Evolutionary conservation across 2,888 invertebrate species (phyloP).

Genomic region (Dryocosmus kuriphilus): DNA sequence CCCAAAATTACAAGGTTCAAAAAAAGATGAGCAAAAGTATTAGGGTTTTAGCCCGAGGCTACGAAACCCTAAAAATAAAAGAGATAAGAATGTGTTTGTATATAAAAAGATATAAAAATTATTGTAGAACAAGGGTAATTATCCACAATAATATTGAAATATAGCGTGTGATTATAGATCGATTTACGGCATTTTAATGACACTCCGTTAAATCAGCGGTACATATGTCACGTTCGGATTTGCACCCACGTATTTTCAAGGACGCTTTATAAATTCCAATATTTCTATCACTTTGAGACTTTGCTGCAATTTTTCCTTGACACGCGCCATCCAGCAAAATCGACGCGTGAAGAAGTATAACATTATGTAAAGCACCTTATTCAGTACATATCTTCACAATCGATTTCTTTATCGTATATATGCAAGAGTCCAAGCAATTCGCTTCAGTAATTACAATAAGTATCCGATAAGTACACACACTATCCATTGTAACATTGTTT

Average conservation of each 20-base stretch:
- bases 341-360: conserved; percentile 9
- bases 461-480: not conserved
- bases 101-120: not conserved
- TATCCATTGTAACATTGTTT: not conserved
- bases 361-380: conserved; percentile 22
- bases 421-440: not conserved
- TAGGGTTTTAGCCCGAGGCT: too few relatives aligned
- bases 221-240: conserved; percentile 30
- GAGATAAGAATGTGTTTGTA: not conserved
- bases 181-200: conserved; percentile 19
- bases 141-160: not conserved
- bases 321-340: conserved; percentile 16
- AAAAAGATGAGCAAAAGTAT: too few relatives aligned
- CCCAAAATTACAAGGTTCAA: too few relatives aligned
- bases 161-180: not conserved
- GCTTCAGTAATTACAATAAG: conserved; percentile 27
- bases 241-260: conserved; percentile 37
- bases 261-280: conserved; percentile 26
- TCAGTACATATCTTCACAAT: not conserved
- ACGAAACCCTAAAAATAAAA: too few relatives aligned
- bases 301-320: conserved; percentile 37
- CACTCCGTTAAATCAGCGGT: conserved; percentile 17
- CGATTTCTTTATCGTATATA: conserved; percentile 8
- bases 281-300: not conserved
- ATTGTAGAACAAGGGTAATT: not conserved